These are phyloP conservation scores for Emydoidea blandingii DNA, from an alignment of 2,797 vertebrate genomes.

Conservation along the genomic window DNA sequence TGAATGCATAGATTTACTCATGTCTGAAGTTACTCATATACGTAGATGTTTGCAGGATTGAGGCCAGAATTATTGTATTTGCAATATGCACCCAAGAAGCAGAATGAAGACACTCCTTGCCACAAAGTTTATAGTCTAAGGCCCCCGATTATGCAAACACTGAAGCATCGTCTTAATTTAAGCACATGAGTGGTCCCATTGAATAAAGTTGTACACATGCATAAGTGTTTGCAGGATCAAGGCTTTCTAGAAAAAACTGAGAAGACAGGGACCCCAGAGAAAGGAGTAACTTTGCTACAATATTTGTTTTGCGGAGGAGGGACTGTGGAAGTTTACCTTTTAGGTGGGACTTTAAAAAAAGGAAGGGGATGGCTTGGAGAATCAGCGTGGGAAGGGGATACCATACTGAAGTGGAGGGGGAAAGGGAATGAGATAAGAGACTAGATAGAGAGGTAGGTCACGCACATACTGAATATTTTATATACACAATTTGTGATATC, in stretches of 20 bases:
- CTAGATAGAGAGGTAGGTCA: neutral
- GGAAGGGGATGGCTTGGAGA: neutral
- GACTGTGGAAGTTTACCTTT: neutral
- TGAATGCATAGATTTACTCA: neutral
- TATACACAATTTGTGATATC: neutral
- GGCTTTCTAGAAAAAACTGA: rapidly evolving
- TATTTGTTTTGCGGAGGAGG: neutral
- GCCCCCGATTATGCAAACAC: neutral
- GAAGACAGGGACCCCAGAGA: neutral
- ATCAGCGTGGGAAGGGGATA: neutral
- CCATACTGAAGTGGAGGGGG: neutral
- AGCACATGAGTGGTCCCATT: neutral
- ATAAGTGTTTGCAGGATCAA: neutral
- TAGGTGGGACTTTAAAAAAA: neutral
- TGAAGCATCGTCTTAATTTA: neutral
- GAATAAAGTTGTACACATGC: neutral
- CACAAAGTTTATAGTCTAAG: rapidly evolving
- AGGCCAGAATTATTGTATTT: rapidly evolving
- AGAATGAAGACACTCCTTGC: neutral
- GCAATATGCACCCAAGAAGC: neutral
- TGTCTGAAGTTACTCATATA: neutral
- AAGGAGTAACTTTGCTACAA: neutral
- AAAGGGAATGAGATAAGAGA: neutral
- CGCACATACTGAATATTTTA: too few relatives aligned
- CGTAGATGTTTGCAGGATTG: neutral